Conservation (phyloP, 2,797 vertebrate species). For the Rhinella marina region DNA sequence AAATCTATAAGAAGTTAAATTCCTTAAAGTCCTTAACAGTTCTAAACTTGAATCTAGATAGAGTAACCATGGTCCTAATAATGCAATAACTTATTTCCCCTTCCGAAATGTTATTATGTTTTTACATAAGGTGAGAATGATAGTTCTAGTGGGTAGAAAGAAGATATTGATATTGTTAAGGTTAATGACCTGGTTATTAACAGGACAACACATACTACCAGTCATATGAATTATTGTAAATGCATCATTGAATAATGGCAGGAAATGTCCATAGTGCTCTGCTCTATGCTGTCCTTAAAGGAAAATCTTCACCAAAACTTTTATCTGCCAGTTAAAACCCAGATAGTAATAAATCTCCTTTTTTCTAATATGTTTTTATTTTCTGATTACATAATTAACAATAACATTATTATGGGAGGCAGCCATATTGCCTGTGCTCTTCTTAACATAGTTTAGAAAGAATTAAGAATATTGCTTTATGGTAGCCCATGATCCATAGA, state of each 20-base stretch:
- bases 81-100: constrained; percentile 40
- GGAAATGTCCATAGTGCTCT: constrained; percentile 74
- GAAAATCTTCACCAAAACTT: too few species aligned
- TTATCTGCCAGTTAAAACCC: too few species aligned
- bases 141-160: constrained; percentile 77
- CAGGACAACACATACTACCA: constrained; percentile 81
- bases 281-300: constrained; percentile 69
- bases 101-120: constrained; percentile 68
- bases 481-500: too few species aligned
- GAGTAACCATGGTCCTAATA: constrained; percentile 39
- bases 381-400: too few species aligned
- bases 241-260: constrained; percentile 76
- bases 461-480: too few species aligned
- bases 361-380: too few species aligned
- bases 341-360: too few species aligned
- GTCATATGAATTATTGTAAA: constrained; percentile 82
- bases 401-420: too few species aligned
- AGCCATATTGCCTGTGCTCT: too few species aligned
- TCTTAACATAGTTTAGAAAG: too few species aligned
- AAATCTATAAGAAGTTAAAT: constrained; percentile 49
- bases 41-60: constrained; percentile 22
- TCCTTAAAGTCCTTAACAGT: constrained; percentile 33
- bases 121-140: constrained; percentile 76
- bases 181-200: constrained; percentile 84
- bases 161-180: constrained; percentile 79